phyloP scores from a whole-genome alignment of 2,888 invertebrate genomes.

The Macrophya annulata region DNA sequence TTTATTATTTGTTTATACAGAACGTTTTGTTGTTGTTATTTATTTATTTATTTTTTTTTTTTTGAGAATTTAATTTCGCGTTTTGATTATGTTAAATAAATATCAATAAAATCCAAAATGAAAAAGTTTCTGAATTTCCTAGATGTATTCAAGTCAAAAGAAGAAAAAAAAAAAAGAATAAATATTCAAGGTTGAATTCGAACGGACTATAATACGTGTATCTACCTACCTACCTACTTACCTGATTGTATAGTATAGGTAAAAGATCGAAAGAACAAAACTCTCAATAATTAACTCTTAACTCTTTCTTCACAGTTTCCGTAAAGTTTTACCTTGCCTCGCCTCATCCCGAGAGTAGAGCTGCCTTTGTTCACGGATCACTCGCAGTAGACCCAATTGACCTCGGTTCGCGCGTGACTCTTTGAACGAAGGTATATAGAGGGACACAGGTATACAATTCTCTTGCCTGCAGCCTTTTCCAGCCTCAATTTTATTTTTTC shows the following conservation, averaged over 20 bases:
- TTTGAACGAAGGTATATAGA: neutral
- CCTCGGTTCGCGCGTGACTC: constrained; percentile 34
- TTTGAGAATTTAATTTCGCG: neutral
- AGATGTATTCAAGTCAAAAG: neutral
- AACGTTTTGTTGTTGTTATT: too few species aligned
- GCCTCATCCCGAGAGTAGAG: neutral
- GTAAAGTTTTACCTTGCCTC: neutral
- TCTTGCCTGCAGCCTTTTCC: neutral
- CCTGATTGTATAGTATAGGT: neutral
- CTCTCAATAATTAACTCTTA: neutral
- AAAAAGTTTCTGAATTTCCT: neutral
- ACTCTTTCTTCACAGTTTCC: neutral
- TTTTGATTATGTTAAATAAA: neutral
- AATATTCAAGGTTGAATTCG: neutral
- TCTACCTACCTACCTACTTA: neutral
- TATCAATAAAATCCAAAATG: neutral
- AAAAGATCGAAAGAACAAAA: neutral
- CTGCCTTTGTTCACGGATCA: constrained; percentile 1
- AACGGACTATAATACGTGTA: neutral
- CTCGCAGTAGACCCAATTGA: constrained; percentile 11
- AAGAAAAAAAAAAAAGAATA: neutral
- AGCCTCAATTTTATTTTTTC: neutral
- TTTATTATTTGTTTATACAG: neutral
- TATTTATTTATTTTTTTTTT: neutral
- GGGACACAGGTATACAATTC: neutral